Evolutionary conservation across 1,140 invertebrate genomes (phyloP), one percentile per base, ranked within the genome.

Genomic region (Sesamia nonagrioides): DNA sequence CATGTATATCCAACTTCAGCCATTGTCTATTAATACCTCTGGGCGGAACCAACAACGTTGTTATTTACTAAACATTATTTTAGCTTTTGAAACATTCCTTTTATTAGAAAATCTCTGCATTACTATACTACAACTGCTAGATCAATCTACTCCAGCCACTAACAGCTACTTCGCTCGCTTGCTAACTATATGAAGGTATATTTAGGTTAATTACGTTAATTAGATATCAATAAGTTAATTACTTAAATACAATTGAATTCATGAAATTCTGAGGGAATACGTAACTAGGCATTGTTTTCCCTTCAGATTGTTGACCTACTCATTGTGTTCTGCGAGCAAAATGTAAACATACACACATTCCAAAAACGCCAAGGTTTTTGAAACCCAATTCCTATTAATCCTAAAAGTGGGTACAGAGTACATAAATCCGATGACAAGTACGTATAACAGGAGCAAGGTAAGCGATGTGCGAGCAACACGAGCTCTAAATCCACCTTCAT

Each of bases 111-210:
- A n/a, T n/a, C n/a, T n/a, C n/a, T n/a, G n/a, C 61, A 18, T 9
- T 9, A 6, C 42, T 27, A 0, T 17, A 6, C 11, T 18, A 21
- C 11, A 15, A 48, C 45, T 68, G 42, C 42, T 68, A 48, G 42
- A 68, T 68, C 48, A 68, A 68, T 68, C 63, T 68, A 50, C 63
- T 27, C 42, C 27, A 68, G 50, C 63, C n/a, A n/a, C n/a, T n/a
- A 42, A 21, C 63, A 68, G 40, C 60, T 68, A 42, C 33, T 7
- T 8, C 13, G 40, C 37, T 21, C 40, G 18, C 18, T 48, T 15
- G 17, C 63, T 48, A 48, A 27, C 21, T 27, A 48, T 48, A 18
- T 68, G n/a, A n/a, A n/a, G n/a, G n/a, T n/a, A n/a, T n/a, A n/a
- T n/a, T n/a, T n/a, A n/a, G n/a, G n/a, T n/a, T n/a, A n/a, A n/a